Evolutionary conservation across 2,888 invertebrate species (phyloP).

Genomic region (Dione vanillae): DNA sequence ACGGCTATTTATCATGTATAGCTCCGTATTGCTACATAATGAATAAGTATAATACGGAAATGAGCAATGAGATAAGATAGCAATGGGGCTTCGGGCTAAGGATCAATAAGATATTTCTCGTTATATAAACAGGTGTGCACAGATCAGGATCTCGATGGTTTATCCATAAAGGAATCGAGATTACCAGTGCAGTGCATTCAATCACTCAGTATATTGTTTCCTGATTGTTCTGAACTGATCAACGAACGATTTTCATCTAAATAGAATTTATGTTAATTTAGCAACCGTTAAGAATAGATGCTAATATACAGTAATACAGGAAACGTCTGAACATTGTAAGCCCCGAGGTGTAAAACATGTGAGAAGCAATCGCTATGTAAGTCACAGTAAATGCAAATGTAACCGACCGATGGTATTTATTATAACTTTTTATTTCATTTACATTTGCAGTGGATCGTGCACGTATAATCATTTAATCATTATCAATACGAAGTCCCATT

Average conservation of each 20-base stretch:
- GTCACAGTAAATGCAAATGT: conserved; percentile 77
- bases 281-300: conserved; percentile 68
- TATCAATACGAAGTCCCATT: not conserved
- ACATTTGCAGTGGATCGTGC: not conserved
- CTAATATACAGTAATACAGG: conserved; percentile 76
- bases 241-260: conserved; percentile 65
- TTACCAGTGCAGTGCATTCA: conserved; percentile 50
- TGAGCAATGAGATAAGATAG: conserved; percentile 44
- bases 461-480: conserved; percentile 4
- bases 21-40: conserved; percentile 11
- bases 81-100: conserved; percentile 36
- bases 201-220: conserved; percentile 59
- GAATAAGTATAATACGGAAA: conserved; percentile 43
- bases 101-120: conserved; percentile 47
- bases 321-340: conserved; percentile 74
- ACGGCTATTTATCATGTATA: not conserved
- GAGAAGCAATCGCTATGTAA: conserved; percentile 74
- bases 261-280: conserved; percentile 76
- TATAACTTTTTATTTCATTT: not conserved
- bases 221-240: conserved; percentile 56
- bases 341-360: conserved; percentile 74
- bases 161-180: conserved; percentile 41
- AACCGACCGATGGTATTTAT: conserved; percentile 57
- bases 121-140: conserved; percentile 46
- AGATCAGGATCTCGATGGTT: conserved; percentile 45